Evolutionary conservation across 2,888 invertebrate species (phyloP), one percentile per base, ranked within the genome.

Genomic region (Folsomia candida): DNA sequence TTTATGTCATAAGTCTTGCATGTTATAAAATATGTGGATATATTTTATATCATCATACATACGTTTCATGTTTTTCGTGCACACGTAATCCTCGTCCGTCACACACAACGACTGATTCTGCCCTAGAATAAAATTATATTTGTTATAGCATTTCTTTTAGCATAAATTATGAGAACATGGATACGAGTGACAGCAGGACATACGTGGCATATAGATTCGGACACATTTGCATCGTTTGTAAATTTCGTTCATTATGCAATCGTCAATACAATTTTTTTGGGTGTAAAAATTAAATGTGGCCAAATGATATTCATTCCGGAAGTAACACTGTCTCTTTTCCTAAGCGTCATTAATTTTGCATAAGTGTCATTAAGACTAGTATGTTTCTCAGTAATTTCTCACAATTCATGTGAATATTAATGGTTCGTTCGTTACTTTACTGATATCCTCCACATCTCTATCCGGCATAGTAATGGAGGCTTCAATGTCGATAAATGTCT

Each of bases 171-270:
- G n/a, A n/a, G n/a, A n/a, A n/a, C n/a, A n/a, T n/a, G n/a, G n/a
- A n/a, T n/a, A n/a, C n/a, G n/a, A n/a, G n/a, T n/a, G n/a, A n/a
- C n/a, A n/a, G n/a, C n/a, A 24, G 22, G 22, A 2, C 65, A 71
- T 68, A 77, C 77, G 26, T 26, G 76, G 76, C 73, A 74, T 73
- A 63, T 74, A 74, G 47, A 68, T 72, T 20, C 72, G 62, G 14
- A 70, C 70, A 37, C 76, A 76, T 0, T 27, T 22, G 54, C 76
- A 76, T 1, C 22, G 47, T 11, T 63, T n/a, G 51, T 27, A 71
- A 18, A 68, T 71, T 9, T 64, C 47, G 37, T 71, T 66, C 6
- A 72, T 68, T 20, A 75, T 68, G 51, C 75, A 77, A 47, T 75
- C 77, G 22, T 70, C 72, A 18, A 75, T 60, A 61, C 77, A 77